Evolutionary conservation across 2,797 vertebrate genomes (phyloP), one percentile per base, ranked within the genome.

Genomic region (Champsocephalus esox): DNA sequence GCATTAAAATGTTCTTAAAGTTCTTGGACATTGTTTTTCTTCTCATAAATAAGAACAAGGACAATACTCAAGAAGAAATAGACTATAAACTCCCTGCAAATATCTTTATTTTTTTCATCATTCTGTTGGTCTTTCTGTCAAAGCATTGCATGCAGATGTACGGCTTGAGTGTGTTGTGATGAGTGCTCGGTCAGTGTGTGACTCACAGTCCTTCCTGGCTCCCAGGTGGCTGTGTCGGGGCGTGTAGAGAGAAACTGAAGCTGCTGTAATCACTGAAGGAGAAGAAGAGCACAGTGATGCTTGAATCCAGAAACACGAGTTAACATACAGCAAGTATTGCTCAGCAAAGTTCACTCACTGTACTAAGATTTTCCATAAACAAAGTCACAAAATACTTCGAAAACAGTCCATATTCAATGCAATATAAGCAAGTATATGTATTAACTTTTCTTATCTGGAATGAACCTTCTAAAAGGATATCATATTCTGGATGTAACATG

Each of bases 151-250:
- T 34, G 34, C 34, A 34, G n/a, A 51, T 64, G 3, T 5, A 34
- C 4, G 32, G 2, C 43, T 45, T 21, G 66, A 70, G 54, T 19
- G 13, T 0, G 12, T 28, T 28, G 32, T 76, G 71, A 38, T 24
- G 73, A 71, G 49, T 16, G 44, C 41, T 77, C 3, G 32, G 69
- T 60, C 46, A 45, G 66, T 19, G 11, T 43, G 24, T 1, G 71
- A 92, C 94, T 95, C 83, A 96, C 95, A 96, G 88, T 96, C 95
- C 78, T 95, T 96, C 68, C 95, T 93, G 73, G 85, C 16, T 70
- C 93, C 92, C 5, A 96, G 93, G 60, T 90, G 93, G 76, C 81
- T 16, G 81, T 95, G 94, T 38, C 93, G 89, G 10, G 91, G 89
- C 2, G 81, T 70, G 80, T 92, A 95, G 59, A 94, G 89, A 81